A percentile compares a stretch with the other conserved stretches of the same genome.
Conservation (phyloP, 2,113 vertebrate genomes). For the Rhipidura dahli region DNA sequence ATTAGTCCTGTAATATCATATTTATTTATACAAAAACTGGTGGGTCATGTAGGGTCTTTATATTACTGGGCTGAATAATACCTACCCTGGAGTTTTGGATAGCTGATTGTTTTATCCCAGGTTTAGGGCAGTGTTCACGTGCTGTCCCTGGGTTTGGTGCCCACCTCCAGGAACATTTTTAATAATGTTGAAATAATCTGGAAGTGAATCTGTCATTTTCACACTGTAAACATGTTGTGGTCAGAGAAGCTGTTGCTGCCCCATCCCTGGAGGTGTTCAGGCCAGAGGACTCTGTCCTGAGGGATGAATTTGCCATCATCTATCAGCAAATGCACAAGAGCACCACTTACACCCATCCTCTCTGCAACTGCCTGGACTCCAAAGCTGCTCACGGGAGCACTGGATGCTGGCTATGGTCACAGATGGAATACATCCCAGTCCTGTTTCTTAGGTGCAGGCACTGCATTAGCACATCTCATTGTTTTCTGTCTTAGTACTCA, state of each 20-base stretch:
- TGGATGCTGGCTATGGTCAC: background rate
- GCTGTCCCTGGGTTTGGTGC: background rate
- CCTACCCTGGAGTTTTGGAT: background rate
- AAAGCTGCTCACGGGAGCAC: background rate
- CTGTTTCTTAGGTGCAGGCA: background rate
- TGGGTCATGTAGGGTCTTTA: background rate
- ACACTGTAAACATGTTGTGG: too few species aligned
- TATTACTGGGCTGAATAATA: background rate
- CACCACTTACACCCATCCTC: background rate
- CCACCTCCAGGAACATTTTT: background rate
- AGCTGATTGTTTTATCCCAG: background rate
- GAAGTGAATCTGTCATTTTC: too few species aligned
- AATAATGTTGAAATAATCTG: too few species aligned
- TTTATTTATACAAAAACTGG: background rate
- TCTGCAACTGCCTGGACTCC: background rate
- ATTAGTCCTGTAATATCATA: background rate
- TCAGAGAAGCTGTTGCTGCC: too few species aligned
- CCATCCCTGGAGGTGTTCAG: too few species aligned
- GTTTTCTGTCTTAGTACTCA: background rate
- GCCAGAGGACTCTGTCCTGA: background rate
- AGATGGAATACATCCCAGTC: background rate
- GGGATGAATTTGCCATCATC: background rate
- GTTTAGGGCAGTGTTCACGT: background rate
- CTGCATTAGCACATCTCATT: background rate
- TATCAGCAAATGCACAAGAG: accelerated